Evolutionary conservation across 2,888 invertebrate species (phyloP), one percentile per base, ranked within the genome.

Genomic region (Dynastes tityus): DNA sequence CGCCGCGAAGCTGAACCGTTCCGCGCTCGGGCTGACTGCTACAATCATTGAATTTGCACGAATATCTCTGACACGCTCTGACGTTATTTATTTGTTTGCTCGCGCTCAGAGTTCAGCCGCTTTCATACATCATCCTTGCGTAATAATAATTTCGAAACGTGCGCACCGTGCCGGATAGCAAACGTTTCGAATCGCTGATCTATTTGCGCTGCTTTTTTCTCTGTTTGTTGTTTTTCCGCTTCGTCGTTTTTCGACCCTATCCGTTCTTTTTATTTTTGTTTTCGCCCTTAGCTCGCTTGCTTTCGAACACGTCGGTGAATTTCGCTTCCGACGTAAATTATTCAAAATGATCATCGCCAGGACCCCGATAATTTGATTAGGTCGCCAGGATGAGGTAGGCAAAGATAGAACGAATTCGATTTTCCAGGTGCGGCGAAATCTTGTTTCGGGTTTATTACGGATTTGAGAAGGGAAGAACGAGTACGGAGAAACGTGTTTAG

Each of bases 31-130:
- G 67, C 45, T 67, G 45, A 22, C 37, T 58, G 73, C 32, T 58
- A 73, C 73, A 73, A 73, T 73, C 73, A 73, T 73, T 73, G 73
- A 73, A 73, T 73, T 73, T 58, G 73, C 73, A 61, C 73, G 73
- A 40, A 73, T 73, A 73, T 73, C 73, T 73, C 73, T 22, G 58
- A 73, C 73, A 45, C 73, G 37, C 55, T 32, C 55, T 40, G 70
- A 51, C 32, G 73, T 73, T 73, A 73, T 73, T 73, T 73, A 73
- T 73, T 73, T 58, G 58, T 73, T 73, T 73, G 58, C 58, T 37
- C 40, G 58, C 40, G 73, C 58, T 22, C 55, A 1, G 32, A 32
- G 55, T 22, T 55, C 22, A 6, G 16, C 55, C 55, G 55, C 16
- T 55, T 27, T 73, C 73, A 51, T 73, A 73, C 58, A 73, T 73